Conservation (phyloP, 1,140 invertebrate genomes). For the Dinothrombium tinctorium region DNA sequence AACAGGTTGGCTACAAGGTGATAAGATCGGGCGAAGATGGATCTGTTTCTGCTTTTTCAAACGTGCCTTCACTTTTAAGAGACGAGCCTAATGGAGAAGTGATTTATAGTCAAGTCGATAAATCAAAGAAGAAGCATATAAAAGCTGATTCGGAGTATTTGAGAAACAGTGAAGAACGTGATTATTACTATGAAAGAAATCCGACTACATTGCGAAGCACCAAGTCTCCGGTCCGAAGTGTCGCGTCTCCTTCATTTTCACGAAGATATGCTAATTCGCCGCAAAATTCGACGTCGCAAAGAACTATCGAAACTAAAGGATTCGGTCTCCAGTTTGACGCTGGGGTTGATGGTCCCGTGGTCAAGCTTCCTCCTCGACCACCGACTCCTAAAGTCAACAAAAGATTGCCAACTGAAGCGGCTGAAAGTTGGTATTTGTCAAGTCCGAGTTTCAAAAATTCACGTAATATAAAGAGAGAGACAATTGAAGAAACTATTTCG, state of each 20-base stretch:
- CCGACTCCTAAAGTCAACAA: not conserved
- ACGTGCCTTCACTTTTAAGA: constrained; percentile 5
- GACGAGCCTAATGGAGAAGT: constrained; percentile 2
- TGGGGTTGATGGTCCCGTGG: not conserved
- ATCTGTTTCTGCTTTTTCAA: constrained; percentile 8
- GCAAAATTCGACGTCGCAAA: too few species aligned
- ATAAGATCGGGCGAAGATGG: constrained; percentile 7
- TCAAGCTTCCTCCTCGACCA: constrained; percentile 1
- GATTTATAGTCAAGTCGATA: constrained; percentile 12
- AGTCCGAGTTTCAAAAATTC: too few species aligned
- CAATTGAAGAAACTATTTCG: constrained; percentile 9
- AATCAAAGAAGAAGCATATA: not conserved
- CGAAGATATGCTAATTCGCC: too few species aligned
- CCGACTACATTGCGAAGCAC: not conserved
- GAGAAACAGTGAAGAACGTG: not conserved
- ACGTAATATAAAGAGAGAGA: constrained; percentile 6
- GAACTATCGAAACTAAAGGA: not conserved
- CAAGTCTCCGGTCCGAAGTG: not conserved
- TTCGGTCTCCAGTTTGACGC: not conserved
- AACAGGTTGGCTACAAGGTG: not conserved
- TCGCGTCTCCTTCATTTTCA: too few species aligned
- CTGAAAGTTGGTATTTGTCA: too few species aligned
- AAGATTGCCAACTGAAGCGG: not conserved
- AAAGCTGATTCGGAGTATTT: not conserved
- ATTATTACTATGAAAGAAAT: constrained; percentile 1